Evolutionary conservation across 1,140 invertebrate genomes (phyloP).

Genomic region (Belonocnema kinseyi): DNA sequence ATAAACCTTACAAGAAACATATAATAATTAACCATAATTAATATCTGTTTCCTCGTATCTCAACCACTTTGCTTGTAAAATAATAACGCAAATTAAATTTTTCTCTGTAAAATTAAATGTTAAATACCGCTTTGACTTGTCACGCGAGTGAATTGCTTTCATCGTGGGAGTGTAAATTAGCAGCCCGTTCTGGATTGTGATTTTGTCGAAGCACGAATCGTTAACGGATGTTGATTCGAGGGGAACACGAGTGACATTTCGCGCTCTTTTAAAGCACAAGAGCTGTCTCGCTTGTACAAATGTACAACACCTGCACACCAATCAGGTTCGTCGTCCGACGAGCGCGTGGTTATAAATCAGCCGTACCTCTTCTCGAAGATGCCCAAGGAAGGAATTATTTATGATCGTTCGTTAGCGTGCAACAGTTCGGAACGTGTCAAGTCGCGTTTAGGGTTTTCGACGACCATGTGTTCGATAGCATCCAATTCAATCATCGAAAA

Average conservation of each 20-base stretch:
- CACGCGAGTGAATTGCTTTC: background rate
- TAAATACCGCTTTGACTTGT: background rate
- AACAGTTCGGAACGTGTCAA: slow-evolving; percentile 30
- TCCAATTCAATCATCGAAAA: slow-evolving; percentile 26
- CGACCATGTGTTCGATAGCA: slow-evolving; percentile 13
- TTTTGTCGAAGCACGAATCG: slow-evolving; percentile 6
- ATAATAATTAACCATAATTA: no score
- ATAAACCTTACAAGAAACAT: no score
- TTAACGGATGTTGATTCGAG: slow-evolving; percentile 18
- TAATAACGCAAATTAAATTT: no score
- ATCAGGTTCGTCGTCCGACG: slow-evolving; percentile 56
- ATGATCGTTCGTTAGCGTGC: slow-evolving; percentile 65
- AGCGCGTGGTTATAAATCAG: slow-evolving; percentile 59
- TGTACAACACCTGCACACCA: slow-evolving; percentile 56
- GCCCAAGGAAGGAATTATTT: slow-evolving; percentile 55
- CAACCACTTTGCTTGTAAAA: no score
- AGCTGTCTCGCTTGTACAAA: background rate
- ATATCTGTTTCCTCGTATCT: no score
- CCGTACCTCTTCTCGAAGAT: slow-evolving; percentile 56
- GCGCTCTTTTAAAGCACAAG: slow-evolving; percentile 21
- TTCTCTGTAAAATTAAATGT: background rate
- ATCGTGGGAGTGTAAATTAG: slow-evolving; percentile 21
- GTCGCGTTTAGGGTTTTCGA: slow-evolving; percentile 16
- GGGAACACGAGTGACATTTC: slow-evolving; percentile 32
- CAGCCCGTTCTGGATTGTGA: background rate